phyloP scores from a whole-genome alignment of 2,797 vertebrate genomes.

The Rhinella marina region DNA sequence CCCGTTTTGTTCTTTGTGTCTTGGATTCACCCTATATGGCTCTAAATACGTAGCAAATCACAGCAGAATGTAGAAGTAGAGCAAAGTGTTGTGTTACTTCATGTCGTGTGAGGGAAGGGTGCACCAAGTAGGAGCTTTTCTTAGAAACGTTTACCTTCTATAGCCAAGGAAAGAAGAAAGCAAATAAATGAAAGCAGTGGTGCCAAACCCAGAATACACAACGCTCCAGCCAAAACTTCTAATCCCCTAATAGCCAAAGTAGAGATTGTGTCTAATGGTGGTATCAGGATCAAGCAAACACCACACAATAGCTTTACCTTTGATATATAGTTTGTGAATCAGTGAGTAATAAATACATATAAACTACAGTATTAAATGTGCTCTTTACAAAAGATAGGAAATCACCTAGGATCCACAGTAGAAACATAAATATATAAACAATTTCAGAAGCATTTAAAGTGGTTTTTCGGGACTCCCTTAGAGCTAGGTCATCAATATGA shows the following conservation, averaged over 20 bases:
- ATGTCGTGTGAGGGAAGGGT: neutral
- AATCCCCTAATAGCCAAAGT: slow-evolving; percentile 2
- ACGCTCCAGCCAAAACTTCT: neutral
- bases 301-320: neutral
- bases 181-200: neutral
- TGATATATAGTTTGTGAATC: neutral
- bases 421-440: too few species aligned
- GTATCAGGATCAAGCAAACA: neutral
- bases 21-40: neutral
- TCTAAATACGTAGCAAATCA: neutral
- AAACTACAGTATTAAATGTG: neutral
- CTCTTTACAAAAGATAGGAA: too few species aligned
- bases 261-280: neutral
- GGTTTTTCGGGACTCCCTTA: too few species aligned
- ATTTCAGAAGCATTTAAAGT: too few species aligned
- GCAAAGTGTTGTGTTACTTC: neutral
- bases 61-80: neutral
- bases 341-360: neutral
- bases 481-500: too few species aligned
- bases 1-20: neutral
- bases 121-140: neutral
- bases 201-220: neutral
- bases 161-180: neutral
- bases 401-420: too few species aligned
- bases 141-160: neutral